These are phyloP conservation scores for Xiphophorus maculatus DNA, from an alignment of 2,113 vertebrate genomes.

Conservation along the genomic window DNA sequence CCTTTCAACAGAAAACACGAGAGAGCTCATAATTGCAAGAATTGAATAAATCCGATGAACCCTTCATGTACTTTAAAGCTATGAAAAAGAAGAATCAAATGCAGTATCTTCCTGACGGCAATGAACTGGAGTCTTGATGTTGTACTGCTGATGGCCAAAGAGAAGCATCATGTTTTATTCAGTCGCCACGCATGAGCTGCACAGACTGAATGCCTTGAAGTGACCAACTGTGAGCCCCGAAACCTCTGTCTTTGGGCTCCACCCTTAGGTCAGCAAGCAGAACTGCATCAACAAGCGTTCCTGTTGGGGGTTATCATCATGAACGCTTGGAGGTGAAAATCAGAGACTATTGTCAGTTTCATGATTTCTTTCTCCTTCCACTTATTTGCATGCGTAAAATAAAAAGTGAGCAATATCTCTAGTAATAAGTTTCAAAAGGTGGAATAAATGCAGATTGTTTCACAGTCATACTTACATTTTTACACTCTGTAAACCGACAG, in stretches of 20 bases:
- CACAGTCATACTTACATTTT: conserved; percentile 34
- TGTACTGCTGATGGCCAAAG: conserved; percentile 56
- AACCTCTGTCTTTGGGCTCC: conserved; percentile 74
- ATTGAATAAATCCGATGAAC: conserved; percentile 28
- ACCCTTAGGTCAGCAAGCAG: conserved; percentile 63
- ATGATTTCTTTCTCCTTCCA: neutral
- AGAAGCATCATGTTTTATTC: conserved; percentile 70
- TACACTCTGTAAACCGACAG: conserved; percentile 47
- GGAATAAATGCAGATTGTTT: conserved; percentile 33
- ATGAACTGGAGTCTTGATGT: conserved; percentile 54
- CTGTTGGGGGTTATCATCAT: neutral
- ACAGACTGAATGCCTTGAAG: conserved; percentile 38
- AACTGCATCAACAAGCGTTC: conserved; percentile 60
- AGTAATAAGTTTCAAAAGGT: conserved; percentile 36
- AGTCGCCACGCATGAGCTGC: conserved; percentile 37
- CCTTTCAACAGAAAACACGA: conserved; percentile 33
- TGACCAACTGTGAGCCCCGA: conserved; percentile 40
- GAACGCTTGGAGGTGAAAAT: conserved; percentile 1
- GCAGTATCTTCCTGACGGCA: conserved; percentile 29
- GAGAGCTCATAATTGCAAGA: conserved; percentile 32
- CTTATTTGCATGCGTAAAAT: conserved; percentile 10
- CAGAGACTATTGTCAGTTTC: conserved; percentile 30
- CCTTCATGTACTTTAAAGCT: conserved; percentile 21
- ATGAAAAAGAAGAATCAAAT: conserved; percentile 25
- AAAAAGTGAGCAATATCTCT: conserved; percentile 34